phyloP scores from a whole-genome alignment of 2,797 vertebrate species.

The Allobates femoralis region DNA sequence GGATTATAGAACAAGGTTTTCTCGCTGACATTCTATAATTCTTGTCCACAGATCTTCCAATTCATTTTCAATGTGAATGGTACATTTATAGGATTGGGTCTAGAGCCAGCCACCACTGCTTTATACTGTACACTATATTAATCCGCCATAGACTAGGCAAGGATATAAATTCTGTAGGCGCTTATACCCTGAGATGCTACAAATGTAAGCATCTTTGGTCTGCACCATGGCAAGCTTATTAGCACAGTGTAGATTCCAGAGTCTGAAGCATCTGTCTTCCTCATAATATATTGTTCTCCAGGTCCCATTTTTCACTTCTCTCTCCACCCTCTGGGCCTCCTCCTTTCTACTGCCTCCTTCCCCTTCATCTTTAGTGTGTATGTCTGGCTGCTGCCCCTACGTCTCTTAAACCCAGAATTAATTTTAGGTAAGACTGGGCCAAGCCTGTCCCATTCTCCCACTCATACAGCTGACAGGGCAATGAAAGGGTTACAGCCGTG shows the following conservation, averaged over 20 bases:
- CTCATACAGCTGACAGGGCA: conserved; percentile 1
- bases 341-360: conserved; percentile 1
- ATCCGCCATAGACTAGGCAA: background rate
- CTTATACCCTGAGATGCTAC: background rate
- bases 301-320: conserved; percentile 39
- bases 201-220: background rate
- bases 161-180: background rate
- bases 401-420: conserved; percentile 39
- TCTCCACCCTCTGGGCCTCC: conserved; percentile 34
- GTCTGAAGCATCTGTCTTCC: conserved; percentile 37
- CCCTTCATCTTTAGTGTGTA: conserved; percentile 31
- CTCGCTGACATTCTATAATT: background rate
- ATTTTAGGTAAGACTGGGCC: conserved; percentile 45
- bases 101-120: background rate
- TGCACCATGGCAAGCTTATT: conserved; percentile 20
- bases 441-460: conserved; percentile 3
- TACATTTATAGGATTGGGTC: background rate
- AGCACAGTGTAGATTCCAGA: conserved; percentile 17
- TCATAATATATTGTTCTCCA: conserved; percentile 40
- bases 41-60: background rate
- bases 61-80: background rate
- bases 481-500: conserved; percentile 30
- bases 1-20: background rate
- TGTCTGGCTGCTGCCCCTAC: conserved; percentile 34
- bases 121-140: background rate